Conservation (phyloP, 1,140 invertebrate genomes). For the Leptinotarsa lineolata region DNA sequence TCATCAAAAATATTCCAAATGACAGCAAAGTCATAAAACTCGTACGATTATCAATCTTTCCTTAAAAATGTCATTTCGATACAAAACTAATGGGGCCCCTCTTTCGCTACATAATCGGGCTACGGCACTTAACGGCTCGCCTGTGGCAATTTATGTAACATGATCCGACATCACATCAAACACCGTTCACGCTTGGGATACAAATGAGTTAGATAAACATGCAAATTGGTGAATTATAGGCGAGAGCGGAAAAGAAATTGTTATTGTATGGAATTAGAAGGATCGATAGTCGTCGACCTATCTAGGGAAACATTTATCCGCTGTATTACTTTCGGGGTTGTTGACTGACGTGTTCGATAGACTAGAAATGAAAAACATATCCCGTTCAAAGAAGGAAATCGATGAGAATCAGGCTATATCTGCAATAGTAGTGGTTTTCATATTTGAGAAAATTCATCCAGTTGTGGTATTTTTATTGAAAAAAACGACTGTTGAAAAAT, state of each 20-base stretch:
- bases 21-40: too few species aligned
- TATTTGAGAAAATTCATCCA: too few species aligned
- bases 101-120: background rate
- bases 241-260: background rate
- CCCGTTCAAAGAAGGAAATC: too few species aligned
- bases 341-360: too few species aligned
- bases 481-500: too few species aligned
- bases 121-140: background rate
- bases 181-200: background rate
- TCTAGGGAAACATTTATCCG: background rate
- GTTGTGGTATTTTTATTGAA: too few species aligned
- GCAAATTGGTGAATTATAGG: background rate
- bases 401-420: too few species aligned
- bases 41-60: too few species aligned
- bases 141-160: background rate
- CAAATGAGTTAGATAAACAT: background rate
- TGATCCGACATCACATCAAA: background rate
- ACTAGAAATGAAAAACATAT: too few species aligned
- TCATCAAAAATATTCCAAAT: too few species aligned
- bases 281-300: background rate
- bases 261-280: constrained; percentile 1
- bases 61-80: background rate
- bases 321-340: too few species aligned
- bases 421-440: too few species aligned
- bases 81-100: background rate